Evolutionary conservation across 2,888 invertebrate genomes (phyloP).

Genomic region (Ormyrus labotus): DNA sequence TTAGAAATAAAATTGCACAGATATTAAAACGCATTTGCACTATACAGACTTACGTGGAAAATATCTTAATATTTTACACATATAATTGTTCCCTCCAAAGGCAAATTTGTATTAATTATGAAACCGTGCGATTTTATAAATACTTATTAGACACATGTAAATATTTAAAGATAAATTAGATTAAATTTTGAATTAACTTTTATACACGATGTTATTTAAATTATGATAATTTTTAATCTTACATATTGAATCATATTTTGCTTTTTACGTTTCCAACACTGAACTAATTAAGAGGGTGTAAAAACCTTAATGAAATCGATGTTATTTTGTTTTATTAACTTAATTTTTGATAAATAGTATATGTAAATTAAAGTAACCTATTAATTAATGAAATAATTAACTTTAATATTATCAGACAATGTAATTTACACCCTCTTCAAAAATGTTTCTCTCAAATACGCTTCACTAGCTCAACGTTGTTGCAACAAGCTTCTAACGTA

Average conservation of each 20-base stretch:
- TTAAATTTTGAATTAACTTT: too few species aligned
- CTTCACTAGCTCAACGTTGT: not conserved
- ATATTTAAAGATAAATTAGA: too few species aligned
- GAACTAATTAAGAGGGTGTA: constrained; percentile 8
- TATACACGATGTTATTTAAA: too few species aligned
- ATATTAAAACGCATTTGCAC: not conserved
- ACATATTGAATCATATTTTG: too few species aligned
- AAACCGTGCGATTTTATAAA: not conserved
- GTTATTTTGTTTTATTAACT: too few species aligned
- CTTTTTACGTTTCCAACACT: constrained; percentile 27
- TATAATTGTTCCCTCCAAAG: constrained; percentile 1
- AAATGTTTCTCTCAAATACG: too few species aligned
- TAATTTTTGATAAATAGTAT: too few species aligned
- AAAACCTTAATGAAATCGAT: not conserved
- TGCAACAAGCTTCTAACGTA: constrained; percentile 20
- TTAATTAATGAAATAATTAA: not conserved
- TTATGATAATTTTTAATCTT: too few species aligned
- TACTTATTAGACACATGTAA: too few species aligned
- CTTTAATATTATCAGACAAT: not conserved
- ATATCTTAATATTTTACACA: not conserved
- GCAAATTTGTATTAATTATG: not conserved
- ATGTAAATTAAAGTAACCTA: too few species aligned
- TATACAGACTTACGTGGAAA: not conserved
- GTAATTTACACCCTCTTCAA: not conserved
- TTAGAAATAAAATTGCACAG: not conserved